phyloP scores from a whole-genome alignment of 2,113 vertebrate species.

The Odontophorus gujanensis region DNA sequence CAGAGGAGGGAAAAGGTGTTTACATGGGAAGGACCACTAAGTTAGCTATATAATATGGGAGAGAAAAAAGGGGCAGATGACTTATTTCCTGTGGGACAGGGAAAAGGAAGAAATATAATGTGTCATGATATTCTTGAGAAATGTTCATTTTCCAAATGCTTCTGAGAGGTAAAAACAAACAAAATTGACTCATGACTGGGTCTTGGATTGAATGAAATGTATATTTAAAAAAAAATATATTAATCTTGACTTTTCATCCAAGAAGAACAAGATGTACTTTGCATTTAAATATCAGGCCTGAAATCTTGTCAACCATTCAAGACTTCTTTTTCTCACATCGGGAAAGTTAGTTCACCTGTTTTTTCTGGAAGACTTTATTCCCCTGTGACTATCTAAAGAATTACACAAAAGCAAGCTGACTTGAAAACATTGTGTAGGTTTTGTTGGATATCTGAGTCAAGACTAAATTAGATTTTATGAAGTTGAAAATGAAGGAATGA shows the following conservation, averaged over 20 bases:
- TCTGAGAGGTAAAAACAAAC: background rate
- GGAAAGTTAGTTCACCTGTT: slow-evolving; percentile 40
- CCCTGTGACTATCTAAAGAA: background rate
- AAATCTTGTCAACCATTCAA: slow-evolving; percentile 18
- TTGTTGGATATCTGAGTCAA: background rate
- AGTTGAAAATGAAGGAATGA: background rate
- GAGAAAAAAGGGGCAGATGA: background rate
- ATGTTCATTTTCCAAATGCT: background rate
- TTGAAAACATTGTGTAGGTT: background rate
- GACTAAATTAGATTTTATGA: slow-evolving; percentile 18
- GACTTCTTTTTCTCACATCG: background rate
- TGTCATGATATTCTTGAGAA: background rate
- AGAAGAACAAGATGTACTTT: background rate
- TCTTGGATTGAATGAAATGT: background rate
- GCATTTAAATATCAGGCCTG: background rate
- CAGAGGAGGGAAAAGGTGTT: background rate
- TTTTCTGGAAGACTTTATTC: slow-evolving; percentile 52
- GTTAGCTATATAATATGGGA: background rate
- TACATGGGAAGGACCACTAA: background rate
- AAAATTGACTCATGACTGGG: background rate
- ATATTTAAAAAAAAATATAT: slow-evolving; percentile 14
- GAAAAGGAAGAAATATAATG: background rate
- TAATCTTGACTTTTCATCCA: slow-evolving; percentile 1
- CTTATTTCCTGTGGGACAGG: background rate
- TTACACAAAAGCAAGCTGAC: background rate